Base-by-base conservation (phyloP, 2,113 vertebrate species). In the Tichodroma muraria region DNA sequence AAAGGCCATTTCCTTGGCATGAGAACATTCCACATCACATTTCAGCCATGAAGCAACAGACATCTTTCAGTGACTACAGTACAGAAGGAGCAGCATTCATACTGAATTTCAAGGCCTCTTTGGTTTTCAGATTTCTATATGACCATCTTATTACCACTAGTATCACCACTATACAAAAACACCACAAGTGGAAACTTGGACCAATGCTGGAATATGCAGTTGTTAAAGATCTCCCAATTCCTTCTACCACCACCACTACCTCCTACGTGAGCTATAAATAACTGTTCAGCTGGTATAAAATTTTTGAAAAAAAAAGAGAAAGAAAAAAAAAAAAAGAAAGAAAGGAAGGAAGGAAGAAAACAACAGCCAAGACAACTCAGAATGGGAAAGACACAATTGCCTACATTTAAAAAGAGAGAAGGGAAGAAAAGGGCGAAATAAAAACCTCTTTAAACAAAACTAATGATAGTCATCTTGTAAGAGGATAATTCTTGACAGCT, bases 391-490 rank as follows among this genome's bases (percentile, higher is more conserved):
- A 92, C 61, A 87, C 72, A 88, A 97, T 87, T 91, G 85, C 68
- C 52, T 95, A 80, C 92, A 91, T 85, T 97, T 95, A 52, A 91
- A 95, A 94, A 61, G 59, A 95, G 52, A 82, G 63, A 77, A 68
- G 88, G 47, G 76, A 91, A 94, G 38, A 95, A 93, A 95, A 95
- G 7, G 33, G 73, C 92, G 80, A 96, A 89, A 96, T 61, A 94
- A 91, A 95, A 97, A 75, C 10, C 83, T 85, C 85, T 95, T 96
- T 80, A 92, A 94, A 95, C 66, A 92, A 94, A 97, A 80, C 73
- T 93, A 69, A 85, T 89, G 92, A 92, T 80, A 89, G 84, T 91
- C 77, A 92, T 92, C 80, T 94, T 77, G 75, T 81, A 93, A 93
- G 56, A 94, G 70, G 93, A 94, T 85, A 79, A 91, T 89, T 86